Evolutionary conservation across 2,888 invertebrate genomes (phyloP).

Genomic region (Zootermopsis nevadensis): DNA sequence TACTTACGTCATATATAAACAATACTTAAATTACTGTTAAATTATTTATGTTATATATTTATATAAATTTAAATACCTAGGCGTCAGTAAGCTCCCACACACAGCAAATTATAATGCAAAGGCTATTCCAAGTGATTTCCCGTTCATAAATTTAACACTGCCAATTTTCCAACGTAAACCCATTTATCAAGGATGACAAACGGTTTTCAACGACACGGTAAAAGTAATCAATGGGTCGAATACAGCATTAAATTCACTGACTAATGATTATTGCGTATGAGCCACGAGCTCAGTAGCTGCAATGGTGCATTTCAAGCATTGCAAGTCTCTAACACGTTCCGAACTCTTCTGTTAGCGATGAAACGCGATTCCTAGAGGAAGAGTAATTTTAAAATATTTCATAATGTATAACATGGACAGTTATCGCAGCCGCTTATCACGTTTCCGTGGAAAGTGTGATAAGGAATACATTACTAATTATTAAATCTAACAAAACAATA

Average conservation of each 20-base stretch:
- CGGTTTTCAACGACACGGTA: background rate
- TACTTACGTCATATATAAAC: no score
- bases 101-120: background rate
- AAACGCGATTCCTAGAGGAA: no score
- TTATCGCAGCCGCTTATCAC: no score
- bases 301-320: background rate
- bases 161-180: constrained; percentile 2
- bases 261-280: background rate
- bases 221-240: background rate
- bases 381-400: no score
- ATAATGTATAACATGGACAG: no score
- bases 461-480: no score
- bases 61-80: background rate
- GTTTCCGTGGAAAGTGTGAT: no score
- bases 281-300: background rate
- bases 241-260: background rate
- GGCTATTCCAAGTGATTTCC: background rate
- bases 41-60: no score
- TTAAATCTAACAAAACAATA: no score
- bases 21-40: no score
- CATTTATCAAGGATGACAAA: constrained; percentile 16
- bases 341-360: no score
- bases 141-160: background rate
- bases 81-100: background rate
- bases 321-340: background rate